phyloP scores from a whole-genome alignment of 2,888 invertebrate genomes.

The Leptinotarsa rubiginosa region DNA sequence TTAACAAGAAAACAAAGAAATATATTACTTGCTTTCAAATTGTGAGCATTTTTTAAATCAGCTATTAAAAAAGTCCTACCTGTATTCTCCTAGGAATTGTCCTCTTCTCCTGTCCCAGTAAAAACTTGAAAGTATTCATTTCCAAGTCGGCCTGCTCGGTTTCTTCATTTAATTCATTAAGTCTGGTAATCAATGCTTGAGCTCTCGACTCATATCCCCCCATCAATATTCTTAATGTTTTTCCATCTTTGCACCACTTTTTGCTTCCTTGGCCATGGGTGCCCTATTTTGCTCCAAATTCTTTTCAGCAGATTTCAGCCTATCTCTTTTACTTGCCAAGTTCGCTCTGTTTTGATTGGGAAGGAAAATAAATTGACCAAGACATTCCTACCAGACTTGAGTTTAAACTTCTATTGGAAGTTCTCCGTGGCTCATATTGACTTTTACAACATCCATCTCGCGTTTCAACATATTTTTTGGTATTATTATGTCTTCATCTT shows the following conservation, averaged over 20 bases:
- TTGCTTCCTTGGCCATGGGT: slow-evolving; percentile 97
- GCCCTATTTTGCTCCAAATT: slow-evolving; percentile 92
- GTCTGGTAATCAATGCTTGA: slow-evolving; percentile 88
- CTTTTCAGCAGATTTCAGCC: too few relatives aligned
- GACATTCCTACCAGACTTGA: too few relatives aligned
- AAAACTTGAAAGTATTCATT: slow-evolving; percentile 90
- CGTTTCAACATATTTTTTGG: slow-evolving; percentile 76
- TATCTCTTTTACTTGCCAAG: slow-evolving; percentile 92
- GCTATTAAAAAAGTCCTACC: slow-evolving; percentile 65
- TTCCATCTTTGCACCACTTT: slow-evolving; percentile 96
- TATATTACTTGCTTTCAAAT: too few relatives aligned
- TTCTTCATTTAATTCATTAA: slow-evolving; percentile 88
- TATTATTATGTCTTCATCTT: slow-evolving; percentile 74
- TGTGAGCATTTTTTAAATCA: too few relatives aligned
- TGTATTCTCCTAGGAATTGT: slow-evolving; percentile 92
- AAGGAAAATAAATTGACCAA: slow-evolving; percentile 90
- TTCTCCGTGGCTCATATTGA: slow-evolving; percentile 96
- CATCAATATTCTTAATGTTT: slow-evolving; percentile 92
- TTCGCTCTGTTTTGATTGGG: slow-evolving; percentile 86
- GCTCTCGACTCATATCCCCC: slow-evolving; percentile 86
- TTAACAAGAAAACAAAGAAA: too few relatives aligned
- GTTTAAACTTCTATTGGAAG: too few relatives aligned
- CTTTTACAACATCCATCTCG: slow-evolving; percentile 91
- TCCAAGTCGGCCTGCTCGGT: slow-evolving; percentile 91
- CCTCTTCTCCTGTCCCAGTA: slow-evolving; percentile 88